phyloP scores from a whole-genome alignment of 2,888 invertebrate genomes.

The Volucella inflata region DNA sequence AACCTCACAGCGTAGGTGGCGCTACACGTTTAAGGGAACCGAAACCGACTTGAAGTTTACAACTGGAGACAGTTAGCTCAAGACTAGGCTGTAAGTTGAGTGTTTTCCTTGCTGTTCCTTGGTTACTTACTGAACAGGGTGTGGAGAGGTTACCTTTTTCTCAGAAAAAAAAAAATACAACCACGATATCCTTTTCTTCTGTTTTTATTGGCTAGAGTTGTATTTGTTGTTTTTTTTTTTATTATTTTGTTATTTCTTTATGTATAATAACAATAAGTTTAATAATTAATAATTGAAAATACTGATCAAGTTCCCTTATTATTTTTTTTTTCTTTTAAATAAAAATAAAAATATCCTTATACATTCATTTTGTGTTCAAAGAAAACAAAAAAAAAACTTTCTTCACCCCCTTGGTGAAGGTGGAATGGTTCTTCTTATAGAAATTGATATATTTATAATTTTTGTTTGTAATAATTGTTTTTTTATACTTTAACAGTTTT shows the following conservation, averaged over 20 bases:
- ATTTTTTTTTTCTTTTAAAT: constrained; percentile 31
- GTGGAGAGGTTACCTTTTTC: too few relatives aligned
- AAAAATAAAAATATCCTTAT: constrained; percentile 39
- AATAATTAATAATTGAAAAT: constrained; percentile 68
- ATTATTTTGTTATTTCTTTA: constrained; percentile 14
- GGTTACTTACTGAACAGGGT: too few relatives aligned
- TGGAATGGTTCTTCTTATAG: constrained; percentile 55
- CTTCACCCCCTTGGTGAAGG: constrained; percentile 33
- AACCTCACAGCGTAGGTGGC: too few relatives aligned
- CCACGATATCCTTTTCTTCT: constrained; percentile 52
- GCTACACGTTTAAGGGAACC: too few relatives aligned
- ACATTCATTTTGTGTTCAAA: constrained; percentile 45
- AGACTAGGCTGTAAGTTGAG: too few relatives aligned
- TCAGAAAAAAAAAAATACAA: constrained; percentile 30
- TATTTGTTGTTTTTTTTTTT: constrained; percentile 46
- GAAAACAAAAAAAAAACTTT: constrained; percentile 32
- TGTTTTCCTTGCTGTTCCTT: too few relatives aligned
- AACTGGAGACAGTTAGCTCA: too few relatives aligned
- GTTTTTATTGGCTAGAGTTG: constrained; percentile 70
- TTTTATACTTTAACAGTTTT: constrained; percentile 48
- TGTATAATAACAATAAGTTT: constrained; percentile 67
- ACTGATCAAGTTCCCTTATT: constrained; percentile 67
- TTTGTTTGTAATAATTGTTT: constrained; percentile 22
- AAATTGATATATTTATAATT: constrained; percentile 38
- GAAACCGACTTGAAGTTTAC: too few relatives aligned